These are phyloP conservation scores for Cyphomyrus plagiostoma DNA, from an alignment of 2,113 vertebrate genomes.

Conservation along the genomic window DNA sequence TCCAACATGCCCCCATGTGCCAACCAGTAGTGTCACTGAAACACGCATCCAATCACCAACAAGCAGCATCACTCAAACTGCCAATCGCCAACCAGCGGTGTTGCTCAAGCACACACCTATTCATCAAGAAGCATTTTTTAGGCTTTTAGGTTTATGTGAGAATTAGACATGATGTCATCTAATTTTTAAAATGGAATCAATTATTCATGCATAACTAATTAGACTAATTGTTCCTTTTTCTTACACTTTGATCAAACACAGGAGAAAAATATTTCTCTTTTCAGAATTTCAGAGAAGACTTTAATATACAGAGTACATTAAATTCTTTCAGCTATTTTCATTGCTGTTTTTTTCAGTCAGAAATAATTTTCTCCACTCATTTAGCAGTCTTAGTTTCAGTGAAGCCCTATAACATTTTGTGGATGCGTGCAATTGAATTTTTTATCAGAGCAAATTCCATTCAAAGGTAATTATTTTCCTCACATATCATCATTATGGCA, in stretches of 20 bases:
- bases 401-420: not conserved
- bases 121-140: constrained; percentile 47
- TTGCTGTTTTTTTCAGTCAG: constrained; percentile 21
- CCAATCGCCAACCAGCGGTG: constrained; percentile 47
- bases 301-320: not conserved
- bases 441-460: constrained; percentile 4
- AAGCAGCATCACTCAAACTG: constrained; percentile 41
- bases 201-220: constrained; percentile 59
- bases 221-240: constrained; percentile 53
- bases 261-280: constrained; percentile 23
- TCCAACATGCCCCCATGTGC: constrained; percentile 46
- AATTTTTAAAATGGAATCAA: constrained; percentile 58
- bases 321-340: constrained; percentile 5
- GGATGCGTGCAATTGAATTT: not conserved
- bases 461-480: constrained; percentile 4
- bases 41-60: not conserved
- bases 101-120: constrained; percentile 53
- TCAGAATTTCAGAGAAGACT: constrained; percentile 17
- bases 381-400: not conserved
- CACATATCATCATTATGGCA: constrained; percentile 6
- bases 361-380: constrained; percentile 8
- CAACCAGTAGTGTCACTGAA: constrained; percentile 37
- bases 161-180: constrained; percentile 46
- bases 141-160: constrained; percentile 27
- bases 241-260: constrained; percentile 28